phyloP scores from a whole-genome alignment of 2,113 vertebrate genomes.

The Pitta sordida region DNA sequence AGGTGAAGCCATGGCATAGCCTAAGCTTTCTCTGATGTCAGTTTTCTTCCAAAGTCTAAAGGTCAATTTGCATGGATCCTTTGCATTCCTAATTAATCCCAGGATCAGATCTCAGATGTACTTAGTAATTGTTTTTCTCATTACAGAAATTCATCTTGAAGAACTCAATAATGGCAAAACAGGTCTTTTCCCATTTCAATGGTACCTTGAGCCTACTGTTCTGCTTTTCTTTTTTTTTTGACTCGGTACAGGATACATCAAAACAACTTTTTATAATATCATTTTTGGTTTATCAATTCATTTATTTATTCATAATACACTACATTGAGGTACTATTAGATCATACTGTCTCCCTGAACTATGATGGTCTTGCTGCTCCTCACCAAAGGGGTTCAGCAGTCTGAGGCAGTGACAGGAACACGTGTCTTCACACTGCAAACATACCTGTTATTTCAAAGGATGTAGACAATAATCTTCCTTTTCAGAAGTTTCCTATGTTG shows the following conservation, averaged over 20 bases:
- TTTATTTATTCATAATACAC: not conserved
- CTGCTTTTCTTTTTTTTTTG: not conserved
- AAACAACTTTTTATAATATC: not conserved
- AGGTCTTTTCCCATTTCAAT: not conserved
- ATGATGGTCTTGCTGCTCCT: not conserved
- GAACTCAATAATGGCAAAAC: not conserved
- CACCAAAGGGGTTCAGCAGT: not conserved
- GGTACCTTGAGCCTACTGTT: not conserved
- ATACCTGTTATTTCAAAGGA: not conserved
- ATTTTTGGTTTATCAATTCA: not conserved
- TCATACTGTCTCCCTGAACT: not conserved
- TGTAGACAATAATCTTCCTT: not conserved
- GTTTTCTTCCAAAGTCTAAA: not conserved
- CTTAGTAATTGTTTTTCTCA: not conserved
- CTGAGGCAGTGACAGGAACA: constrained; percentile 1
- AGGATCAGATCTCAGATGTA: not conserved
- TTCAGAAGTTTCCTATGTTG: not conserved
- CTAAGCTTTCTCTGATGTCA: not conserved
- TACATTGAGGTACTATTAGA: not conserved
- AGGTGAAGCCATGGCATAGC: not conserved
- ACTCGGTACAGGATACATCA: not conserved
- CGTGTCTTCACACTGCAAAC: not conserved
- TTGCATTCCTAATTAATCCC: not conserved
- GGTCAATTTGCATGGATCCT: not conserved
- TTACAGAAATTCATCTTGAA: not conserved